Evolutionary conservation across 2,888 invertebrate species (phyloP).

Genomic region (Hermaeophaga mercurialis): DNA sequence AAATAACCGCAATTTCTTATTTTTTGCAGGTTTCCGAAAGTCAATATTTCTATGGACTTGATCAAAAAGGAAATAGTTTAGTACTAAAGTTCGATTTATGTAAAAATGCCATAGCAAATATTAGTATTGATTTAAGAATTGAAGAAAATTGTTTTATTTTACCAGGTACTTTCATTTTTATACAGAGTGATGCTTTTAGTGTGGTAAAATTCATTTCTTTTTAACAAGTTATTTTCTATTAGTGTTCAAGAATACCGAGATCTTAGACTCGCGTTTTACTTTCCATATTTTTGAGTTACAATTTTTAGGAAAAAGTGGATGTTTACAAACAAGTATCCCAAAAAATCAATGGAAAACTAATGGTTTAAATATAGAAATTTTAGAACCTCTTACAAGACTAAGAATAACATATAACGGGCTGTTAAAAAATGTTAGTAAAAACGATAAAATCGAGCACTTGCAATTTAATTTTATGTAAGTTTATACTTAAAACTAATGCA

Average conservation of each 20-base stretch:
- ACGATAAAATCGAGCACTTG: conserved; percentile 55
- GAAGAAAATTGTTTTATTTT: conserved; percentile 56
- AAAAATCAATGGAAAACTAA: conserved; percentile 64
- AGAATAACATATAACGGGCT: conserved; percentile 73
- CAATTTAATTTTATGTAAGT: conserved; percentile 68
- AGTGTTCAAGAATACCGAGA: no score
- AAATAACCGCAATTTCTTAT: background rate
- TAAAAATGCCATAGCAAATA: conserved; percentile 61
- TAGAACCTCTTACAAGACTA: conserved; percentile 66
- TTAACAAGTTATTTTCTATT: no score
- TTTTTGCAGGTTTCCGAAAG: conserved; percentile 29
- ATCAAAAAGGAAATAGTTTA: conserved; percentile 64
- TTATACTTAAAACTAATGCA: no score
- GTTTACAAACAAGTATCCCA: conserved; percentile 18
- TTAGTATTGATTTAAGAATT: conserved; percentile 60
- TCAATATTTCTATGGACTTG: conserved; percentile 60
- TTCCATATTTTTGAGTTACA: no score
- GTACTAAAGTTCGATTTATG: conserved; percentile 62
- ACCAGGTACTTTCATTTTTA: conserved; percentile 53
- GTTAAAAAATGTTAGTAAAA: conserved; percentile 58
- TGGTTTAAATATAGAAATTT: conserved; percentile 66
- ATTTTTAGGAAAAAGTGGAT: conserved; percentile 17
- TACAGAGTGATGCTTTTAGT: background rate
- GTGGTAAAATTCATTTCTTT: background rate
- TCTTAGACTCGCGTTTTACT: no score